Evolutionary conservation across 2,888 invertebrate genomes (phyloP).

Genomic region (Troglohyphantes excavatus): DNA sequence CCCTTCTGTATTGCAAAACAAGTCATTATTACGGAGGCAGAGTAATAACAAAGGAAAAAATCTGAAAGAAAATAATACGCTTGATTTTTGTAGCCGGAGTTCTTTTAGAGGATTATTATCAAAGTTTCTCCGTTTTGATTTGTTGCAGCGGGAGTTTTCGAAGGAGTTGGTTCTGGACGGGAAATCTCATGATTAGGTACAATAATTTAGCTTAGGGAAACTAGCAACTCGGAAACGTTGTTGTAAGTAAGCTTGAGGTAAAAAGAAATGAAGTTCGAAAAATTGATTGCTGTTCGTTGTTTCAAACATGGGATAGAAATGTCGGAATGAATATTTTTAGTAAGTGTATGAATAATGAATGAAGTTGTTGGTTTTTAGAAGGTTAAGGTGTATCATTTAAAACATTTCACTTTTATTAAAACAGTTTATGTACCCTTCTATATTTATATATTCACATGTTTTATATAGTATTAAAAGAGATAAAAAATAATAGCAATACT

Average conservation of each 20-base stretch:
- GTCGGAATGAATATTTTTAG: no score
- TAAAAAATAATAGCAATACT: no score
- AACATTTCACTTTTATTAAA: no score
- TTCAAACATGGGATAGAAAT: no score
- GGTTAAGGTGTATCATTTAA: no score
- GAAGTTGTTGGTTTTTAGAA: no score
- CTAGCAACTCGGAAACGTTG: no score
- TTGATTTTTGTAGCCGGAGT: slow-evolving; percentile 33
- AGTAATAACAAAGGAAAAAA: slow-evolving; percentile 13
- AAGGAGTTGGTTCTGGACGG: neutral
- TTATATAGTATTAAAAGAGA: no score
- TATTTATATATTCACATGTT: no score
- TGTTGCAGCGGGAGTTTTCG: neutral
- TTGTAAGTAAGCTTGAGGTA: neutral
- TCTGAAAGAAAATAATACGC: slow-evolving; percentile 33
- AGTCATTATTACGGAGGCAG: slow-evolving; percentile 27
- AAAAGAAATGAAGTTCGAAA: neutral
- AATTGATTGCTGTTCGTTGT: neutral
- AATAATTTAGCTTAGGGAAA: neutral
- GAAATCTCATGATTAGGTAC: neutral
- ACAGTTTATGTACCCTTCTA: no score
- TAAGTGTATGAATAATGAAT: no score
- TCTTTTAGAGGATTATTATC: slow-evolving; percentile 38
- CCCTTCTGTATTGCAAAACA: slow-evolving; percentile 42
- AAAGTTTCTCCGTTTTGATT: slow-evolving; percentile 17